A percentile compares a stretch with the other conserved stretches of the same genome.
Conservation (phyloP, 1,140 invertebrate species). For the Eumaeus atala region DNA sequence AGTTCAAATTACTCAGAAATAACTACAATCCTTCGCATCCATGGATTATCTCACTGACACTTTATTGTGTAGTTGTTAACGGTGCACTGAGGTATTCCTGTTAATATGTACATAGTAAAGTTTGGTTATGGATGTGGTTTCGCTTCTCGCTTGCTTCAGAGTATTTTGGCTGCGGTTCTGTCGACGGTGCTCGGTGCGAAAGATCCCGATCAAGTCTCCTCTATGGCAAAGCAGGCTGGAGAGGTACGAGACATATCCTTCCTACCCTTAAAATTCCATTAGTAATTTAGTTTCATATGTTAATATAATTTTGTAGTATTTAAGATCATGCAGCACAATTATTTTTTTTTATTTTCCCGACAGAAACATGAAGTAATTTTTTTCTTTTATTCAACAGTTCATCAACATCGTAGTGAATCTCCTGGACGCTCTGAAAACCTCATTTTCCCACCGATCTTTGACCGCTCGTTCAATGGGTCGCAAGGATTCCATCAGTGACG, state of each 20-base stretch:
- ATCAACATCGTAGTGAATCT: conserved; percentile 93
- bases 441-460: conserved; percentile 91
- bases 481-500: conserved; percentile 90
- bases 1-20: conserved; percentile 26
- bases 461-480: conserved; percentile 86
- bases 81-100: conserved; percentile 47
- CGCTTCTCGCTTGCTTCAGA: conserved; percentile 81
- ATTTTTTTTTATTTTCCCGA: not conserved
- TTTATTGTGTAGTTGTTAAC: conserved; percentile 12
- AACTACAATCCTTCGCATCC: conserved; percentile 42
- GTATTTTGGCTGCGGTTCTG: conserved; percentile 90
- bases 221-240: conserved; percentile 93
- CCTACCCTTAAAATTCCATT: conserved; percentile 37
- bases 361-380: not conserved
- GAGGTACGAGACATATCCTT: conserved; percentile 83
- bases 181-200: conserved; percentile 90
- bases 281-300: not conserved
- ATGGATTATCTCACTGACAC: conserved; percentile 44
- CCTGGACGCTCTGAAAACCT: conserved; percentile 91
- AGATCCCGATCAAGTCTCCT: conserved; percentile 90
- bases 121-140: conserved; percentile 69
- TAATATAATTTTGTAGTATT: not conserved
- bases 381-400: conserved; percentile 78
- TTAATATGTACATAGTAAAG: conserved; percentile 65
- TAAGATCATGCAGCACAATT: conserved; percentile 1